These are phyloP conservation scores for Bombyx mori DNA, from an alignment of 1,140 invertebrate species.

Conservation along the genomic window ASM3026992v2 NC_085107.1:6064001-6064500, in stretches of 20 bases:
- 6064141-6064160: no score
- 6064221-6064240: constrained; percentile 22
- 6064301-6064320: constrained; percentile 21
- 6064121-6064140: no score
- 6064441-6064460: no score
- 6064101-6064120: no score
- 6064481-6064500: not conserved
- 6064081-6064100: not conserved
- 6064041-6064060: not conserved
- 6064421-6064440: no score
- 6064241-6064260: constrained; percentile 24
- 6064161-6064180: no score
- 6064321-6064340: constrained; percentile 1
- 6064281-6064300: constrained; percentile 17
- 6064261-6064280: constrained; percentile 24
- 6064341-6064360: no score
- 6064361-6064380: no score
- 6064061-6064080: constrained; percentile 4
- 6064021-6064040: constrained; percentile 7
- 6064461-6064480: no score
- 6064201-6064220: constrained; percentile 22
- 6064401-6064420: no score
- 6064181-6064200: not conserved
- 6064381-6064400: no score
- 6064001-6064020: no score